Evolutionary conservation across 2,113 vertebrate genomes (phyloP).

Genomic region (Vanacampus margaritifer): DNA sequence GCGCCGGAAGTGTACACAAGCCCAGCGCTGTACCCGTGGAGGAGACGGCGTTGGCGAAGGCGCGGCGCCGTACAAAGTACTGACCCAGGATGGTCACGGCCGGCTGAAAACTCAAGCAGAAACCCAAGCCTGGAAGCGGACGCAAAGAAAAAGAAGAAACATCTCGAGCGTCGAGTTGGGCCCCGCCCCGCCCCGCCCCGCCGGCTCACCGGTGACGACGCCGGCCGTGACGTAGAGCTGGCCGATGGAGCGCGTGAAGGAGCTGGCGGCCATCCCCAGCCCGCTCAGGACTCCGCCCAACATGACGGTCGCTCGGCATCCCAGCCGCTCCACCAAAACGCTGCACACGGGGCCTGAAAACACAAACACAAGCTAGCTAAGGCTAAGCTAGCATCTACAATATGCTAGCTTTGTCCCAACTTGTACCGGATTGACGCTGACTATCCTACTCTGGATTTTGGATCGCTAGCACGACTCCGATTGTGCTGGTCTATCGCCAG

Average conservation of each 20-base stretch:
- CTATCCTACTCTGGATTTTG: too few relatives aligned
- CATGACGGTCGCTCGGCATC: slow-evolving; percentile 83
- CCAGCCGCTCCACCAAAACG: slow-evolving; percentile 81
- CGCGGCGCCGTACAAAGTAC: slow-evolving; percentile 81
- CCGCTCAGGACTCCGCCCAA: slow-evolving; percentile 86
- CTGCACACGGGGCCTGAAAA: slow-evolving; percentile 87
- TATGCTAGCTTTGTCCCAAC: too few relatives aligned
- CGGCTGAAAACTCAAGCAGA: slow-evolving; percentile 89
- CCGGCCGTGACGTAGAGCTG: slow-evolving; percentile 86
- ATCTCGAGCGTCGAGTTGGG: too few relatives aligned
- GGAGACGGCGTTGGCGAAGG: slow-evolving; percentile 84
- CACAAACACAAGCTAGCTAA: background rate
- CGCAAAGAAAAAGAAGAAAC: too few relatives aligned
- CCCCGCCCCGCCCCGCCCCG: too few relatives aligned
- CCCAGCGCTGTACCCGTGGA: slow-evolving; percentile 85
- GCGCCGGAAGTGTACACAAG: slow-evolving; percentile 78
- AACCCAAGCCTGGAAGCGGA: slow-evolving; percentile 80
- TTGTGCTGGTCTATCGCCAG: too few relatives aligned
- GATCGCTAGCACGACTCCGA: too few relatives aligned
- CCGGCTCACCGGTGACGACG: slow-evolving; percentile 81
- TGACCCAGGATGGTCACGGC: slow-evolving; percentile 83
- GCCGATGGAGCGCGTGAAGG: slow-evolving; percentile 79
- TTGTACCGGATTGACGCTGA: too few relatives aligned
- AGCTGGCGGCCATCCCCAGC: slow-evolving; percentile 84
- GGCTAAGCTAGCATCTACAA: too few relatives aligned